These are phyloP conservation scores for Ectemnius lituratus DNA, from an alignment of 2,888 invertebrate genomes.

Conservation along the genomic window DNA sequence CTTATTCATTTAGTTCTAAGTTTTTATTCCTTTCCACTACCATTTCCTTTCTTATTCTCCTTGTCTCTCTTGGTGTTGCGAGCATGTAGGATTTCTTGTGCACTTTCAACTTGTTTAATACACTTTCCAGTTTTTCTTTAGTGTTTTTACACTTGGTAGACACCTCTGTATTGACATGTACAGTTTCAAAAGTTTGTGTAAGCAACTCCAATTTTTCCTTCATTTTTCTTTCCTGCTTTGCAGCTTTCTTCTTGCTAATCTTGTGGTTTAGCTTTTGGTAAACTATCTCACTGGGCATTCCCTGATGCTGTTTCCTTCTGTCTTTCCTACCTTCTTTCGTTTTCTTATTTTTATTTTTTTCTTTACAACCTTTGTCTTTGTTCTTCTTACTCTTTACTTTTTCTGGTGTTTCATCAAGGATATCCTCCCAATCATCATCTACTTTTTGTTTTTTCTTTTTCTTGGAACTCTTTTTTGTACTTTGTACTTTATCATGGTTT, in stretches of 20 bases:
- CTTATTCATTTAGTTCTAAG: too few relatives aligned
- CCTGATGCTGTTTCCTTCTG: neutral
- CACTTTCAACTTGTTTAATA: constrained; percentile 16
- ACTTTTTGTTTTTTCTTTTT: neutral
- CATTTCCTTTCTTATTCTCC: neutral
- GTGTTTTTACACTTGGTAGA: neutral
- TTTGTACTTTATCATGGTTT: neutral
- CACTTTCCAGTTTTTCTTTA: constrained; percentile 16
- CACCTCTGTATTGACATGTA: constrained; percentile 15
- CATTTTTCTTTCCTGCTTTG: constrained; percentile 14
- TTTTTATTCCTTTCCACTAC: neutral
- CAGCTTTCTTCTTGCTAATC: constrained; percentile 32
- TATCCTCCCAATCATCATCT: too few relatives aligned
- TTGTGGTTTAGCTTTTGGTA: constrained; percentile 15
- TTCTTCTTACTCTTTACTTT: constrained; percentile 24
- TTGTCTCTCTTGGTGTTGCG: constrained; percentile 7
- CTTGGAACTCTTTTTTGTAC: neutral
- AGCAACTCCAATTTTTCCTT: constrained; percentile 25
- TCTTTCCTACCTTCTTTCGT: neutral
- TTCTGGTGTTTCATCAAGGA: neutral
- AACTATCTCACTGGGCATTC: neutral
- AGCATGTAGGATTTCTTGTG: too few relatives aligned
- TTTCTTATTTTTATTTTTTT: constrained; percentile 11
- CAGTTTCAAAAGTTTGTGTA: constrained; percentile 10
- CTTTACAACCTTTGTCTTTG: constrained; percentile 1